Conservation (phyloP, 2,113 vertebrate genomes). For the Lathamus discolor region DNA sequence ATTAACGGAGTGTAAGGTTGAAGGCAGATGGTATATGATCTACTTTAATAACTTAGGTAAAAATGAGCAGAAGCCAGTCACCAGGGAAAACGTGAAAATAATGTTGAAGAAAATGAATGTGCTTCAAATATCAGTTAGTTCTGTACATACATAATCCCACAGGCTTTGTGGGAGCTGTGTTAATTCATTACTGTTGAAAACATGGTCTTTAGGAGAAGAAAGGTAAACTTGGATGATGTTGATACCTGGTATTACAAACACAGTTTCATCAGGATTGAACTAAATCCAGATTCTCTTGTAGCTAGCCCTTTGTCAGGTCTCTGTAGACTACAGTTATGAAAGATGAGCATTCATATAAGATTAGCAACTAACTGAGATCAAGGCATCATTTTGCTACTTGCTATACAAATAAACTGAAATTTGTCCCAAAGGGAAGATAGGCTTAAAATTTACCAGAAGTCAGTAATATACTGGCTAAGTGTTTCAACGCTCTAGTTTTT, state of each 20-base stretch:
- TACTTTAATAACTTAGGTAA: background rate
- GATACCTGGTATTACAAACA: background rate
- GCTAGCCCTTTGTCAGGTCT: background rate
- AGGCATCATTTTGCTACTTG: conserved; percentile 15
- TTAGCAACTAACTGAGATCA: conserved; percentile 21
- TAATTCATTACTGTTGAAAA: conserved; percentile 20
- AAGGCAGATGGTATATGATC: conserved; percentile 13
- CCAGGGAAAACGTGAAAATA: background rate
- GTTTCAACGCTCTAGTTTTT: background rate
- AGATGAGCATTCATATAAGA: background rate
- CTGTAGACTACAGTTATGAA: background rate
- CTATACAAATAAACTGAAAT: background rate
- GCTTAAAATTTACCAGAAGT: background rate
- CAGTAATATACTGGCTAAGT: background rate
- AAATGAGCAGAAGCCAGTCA: background rate
- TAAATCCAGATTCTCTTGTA: background rate
- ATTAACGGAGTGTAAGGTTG: background rate
- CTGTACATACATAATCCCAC: background rate
- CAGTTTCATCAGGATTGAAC: background rate
- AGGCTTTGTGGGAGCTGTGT: background rate
- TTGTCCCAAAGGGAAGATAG: background rate
- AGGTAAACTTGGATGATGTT: background rate
- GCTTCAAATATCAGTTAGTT: background rate
- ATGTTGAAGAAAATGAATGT: background rate
- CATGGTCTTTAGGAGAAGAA: background rate